Percentiles rank a stretch among this genome's conserved stretches.
These are phyloP conservation scores for Rotaria magnacalcarata DNA, from an alignment of 2,888 invertebrate genomes.

Conservation along the genomic window DNA sequence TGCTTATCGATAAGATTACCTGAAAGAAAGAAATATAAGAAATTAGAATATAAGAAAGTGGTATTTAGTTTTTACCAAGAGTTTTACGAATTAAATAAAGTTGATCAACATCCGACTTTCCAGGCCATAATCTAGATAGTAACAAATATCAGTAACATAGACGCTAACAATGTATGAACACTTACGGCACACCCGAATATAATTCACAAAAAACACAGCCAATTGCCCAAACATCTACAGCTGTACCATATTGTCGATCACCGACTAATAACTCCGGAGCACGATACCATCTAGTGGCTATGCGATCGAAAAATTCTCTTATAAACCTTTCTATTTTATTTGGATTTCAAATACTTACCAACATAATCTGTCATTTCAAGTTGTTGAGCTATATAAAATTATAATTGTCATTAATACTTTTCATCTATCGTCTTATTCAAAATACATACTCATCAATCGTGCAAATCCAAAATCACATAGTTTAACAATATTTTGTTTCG, in stretches of 20 bases:
- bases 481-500: constrained; percentile 64
- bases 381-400: background rate
- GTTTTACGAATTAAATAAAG: constrained; percentile 88
- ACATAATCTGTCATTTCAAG: constrained; percentile 34
- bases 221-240: constrained; percentile 97
- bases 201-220: constrained; percentile 65
- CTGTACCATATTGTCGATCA: constrained; percentile 73
- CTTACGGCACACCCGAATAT: constrained; percentile 56
- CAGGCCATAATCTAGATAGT: constrained; percentile 76
- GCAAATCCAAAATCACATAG: constrained; percentile 35
- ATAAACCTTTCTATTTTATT: background rate
- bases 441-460: background rate
- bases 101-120: constrained; percentile 96
- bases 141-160: constrained; percentile 65
- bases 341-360: background rate
- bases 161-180: background rate
- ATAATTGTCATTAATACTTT: too few relatives aligned
- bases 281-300: constrained; percentile 97
- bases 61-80: constrained; percentile 68
- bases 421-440: too few relatives aligned
- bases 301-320: too few relatives aligned
- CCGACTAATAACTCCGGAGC: constrained; percentile 98
- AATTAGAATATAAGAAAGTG: background rate
- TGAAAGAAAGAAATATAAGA: constrained; percentile 51
- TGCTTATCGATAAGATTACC: constrained; percentile 86